Evolutionary conservation across 2,888 invertebrate genomes (phyloP), one percentile per base, ranked within the genome.

Genomic region (Cyaniris semiargus): DNA sequence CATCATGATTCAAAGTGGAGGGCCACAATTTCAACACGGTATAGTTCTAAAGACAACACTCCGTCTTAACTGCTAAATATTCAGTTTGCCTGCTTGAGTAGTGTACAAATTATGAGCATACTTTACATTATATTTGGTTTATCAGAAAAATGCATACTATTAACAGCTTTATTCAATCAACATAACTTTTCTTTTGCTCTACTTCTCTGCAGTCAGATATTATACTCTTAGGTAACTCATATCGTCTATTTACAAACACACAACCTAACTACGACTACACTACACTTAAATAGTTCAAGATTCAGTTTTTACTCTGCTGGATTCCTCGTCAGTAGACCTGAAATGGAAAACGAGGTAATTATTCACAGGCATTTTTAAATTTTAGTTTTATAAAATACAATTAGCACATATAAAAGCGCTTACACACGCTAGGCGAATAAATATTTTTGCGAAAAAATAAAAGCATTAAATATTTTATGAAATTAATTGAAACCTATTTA

Each of bases 291-390:
- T 91, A 84, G 83, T 88, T 84, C 80, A 87, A 89, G 88, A 89
- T 88, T 86, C 86, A 84, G 77, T 79, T 82, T 86, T 89, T 88
- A 89, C 88, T 86, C 84, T 83, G 82, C 88, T 86, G 85, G 83
- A 76, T 76, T 81, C 82, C 80, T 78, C 82, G 83, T 90, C 88
- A 91, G 82, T 90, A 91, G 77, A 85, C 90, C 90, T 91, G 90
- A 10, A 79, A 89, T 78, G 0, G 70, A 76, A 81, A 80, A 79
- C 78, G 78, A 80, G 77, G 21, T 58, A 53, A 21, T 76, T 23
- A 58, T 60, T 76, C 38, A 38, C 27, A 58, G 58, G 53, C 7
- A 48, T 7, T 7, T 56, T 72, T 58, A 18, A 10, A 21, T 58
- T 58, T 58, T 5, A 58, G 1, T 58, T 58, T 58, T 6, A 58